phyloP scores from a whole-genome alignment of 2,113 vertebrate genomes.

The Lipophrys pholis region DNA sequence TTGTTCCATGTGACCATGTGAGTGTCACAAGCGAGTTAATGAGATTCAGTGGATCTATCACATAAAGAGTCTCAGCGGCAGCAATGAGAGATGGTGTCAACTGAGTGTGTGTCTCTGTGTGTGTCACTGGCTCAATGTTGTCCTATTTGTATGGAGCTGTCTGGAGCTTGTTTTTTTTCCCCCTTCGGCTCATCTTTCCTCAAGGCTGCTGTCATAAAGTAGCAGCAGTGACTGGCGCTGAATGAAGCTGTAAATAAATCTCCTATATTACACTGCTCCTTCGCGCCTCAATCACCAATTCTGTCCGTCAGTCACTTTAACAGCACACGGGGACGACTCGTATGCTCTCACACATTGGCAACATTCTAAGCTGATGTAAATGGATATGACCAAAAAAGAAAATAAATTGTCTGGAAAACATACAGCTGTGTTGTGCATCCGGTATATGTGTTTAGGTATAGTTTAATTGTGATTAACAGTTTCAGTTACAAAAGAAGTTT shows the following conservation, averaged over 20 bases:
- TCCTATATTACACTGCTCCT: conserved; percentile 25
- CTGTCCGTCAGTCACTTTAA: conserved; percentile 27
- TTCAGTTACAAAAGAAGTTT: too few species aligned
- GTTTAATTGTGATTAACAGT: not conserved
- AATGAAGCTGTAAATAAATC: conserved; percentile 58
- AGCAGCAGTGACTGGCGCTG: conserved; percentile 21
- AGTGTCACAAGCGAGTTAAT: conserved; percentile 44
- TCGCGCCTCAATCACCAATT: not conserved
- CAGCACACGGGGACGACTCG: not conserved
- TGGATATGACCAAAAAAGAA: not conserved
- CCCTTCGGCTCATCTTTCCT: conserved; percentile 42
- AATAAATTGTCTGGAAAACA: not conserved
- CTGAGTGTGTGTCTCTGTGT: conserved; percentile 8
- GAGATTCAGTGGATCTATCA: conserved; percentile 51
- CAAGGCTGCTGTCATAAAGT: conserved; percentile 57
- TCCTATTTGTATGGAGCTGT: conserved; percentile 51
- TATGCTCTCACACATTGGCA: not conserved
- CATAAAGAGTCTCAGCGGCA: conserved; percentile 25
- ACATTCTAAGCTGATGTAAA: not conserved
- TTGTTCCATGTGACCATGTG: conserved; percentile 12
- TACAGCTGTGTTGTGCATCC: not conserved
- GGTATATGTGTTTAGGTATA: not conserved
- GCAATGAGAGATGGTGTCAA: conserved; percentile 31
- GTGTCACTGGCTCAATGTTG: conserved; percentile 18
- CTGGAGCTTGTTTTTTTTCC: conserved; percentile 24